Evolutionary conservation across 2,888 invertebrate genomes (phyloP), one percentile per base, ranked within the genome.

Genomic region (Folsomia candida): DNA sequence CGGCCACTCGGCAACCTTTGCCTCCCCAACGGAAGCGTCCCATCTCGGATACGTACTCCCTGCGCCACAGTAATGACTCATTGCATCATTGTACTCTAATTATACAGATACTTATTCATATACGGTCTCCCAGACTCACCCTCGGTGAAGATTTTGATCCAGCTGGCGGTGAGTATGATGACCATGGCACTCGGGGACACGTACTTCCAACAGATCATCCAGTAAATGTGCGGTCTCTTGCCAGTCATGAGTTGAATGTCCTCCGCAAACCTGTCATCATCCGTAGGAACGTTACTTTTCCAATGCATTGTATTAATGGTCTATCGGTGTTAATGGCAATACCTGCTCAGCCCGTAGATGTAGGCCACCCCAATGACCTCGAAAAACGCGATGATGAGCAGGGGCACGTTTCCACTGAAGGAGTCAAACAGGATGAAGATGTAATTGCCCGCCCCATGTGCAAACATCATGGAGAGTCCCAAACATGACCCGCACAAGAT

Each of bases 231-330:
- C 0, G 95, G 94, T 26, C 93, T 87, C 61, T 88, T 89, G 1
- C 96, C 95, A 0, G 94, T 95, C 96, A 97, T 97, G 84, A 93
- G 86, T 84, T 96, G 93, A 75, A 96, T 94, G 83, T 96, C 96
- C 82, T 95, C 93, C 2, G 93, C 91, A 82, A 95, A 95, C 84
- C 93, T 93, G 81, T 2, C 27, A 28, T 28, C 82, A 83, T 9
- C 64, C 69, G 68, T 71, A 62, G 29, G n/a, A 18, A 65, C n/a
- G 51, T 60, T 37, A 37, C 6, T n/a, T n/a, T n/a, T n/a, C n/a
- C n/a, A n/a, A n/a, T n/a, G n/a, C n/a, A n/a, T n/a, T n/a, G n/a
- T n/a, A n/a, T n/a, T n/a, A n/a, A n/a, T n/a, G n/a, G n/a, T n/a
- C n/a, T n/a, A n/a, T n/a, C 11, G n/a, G 57, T 22, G n/a, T 57